phyloP scores from a whole-genome alignment of 1,140 invertebrate genomes.

The Coenobita brevimanus region DNA sequence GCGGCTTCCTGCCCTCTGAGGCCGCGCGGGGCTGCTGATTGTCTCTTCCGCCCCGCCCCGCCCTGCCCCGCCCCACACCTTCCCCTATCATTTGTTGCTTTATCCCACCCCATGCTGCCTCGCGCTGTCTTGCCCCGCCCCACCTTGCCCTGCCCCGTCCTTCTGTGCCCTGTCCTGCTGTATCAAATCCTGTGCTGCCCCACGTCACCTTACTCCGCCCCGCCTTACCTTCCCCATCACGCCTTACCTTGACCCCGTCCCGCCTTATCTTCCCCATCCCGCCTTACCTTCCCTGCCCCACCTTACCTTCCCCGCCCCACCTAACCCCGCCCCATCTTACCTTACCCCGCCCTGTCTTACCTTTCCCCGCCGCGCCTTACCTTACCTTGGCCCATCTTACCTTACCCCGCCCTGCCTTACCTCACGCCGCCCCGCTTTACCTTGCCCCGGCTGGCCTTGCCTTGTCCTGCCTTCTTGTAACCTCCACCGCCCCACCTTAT shows the following conservation, averaged over 20 bases:
- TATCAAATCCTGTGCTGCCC: too few species aligned
- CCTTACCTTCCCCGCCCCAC: too few species aligned
- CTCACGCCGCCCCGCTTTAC: not conserved
- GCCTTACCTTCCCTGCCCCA: too few species aligned
- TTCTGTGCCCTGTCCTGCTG: not conserved
- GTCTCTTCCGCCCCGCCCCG: too few species aligned
- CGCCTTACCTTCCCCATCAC: too few species aligned
- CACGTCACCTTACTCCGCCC: too few species aligned
- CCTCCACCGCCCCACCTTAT: not conserved
- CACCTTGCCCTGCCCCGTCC: not conserved
- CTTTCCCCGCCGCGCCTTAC: not conserved
- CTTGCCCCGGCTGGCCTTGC: not conserved
- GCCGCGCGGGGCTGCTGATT: not conserved
- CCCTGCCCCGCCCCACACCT: too few species aligned
- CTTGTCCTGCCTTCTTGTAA: not conserved
- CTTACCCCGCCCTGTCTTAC: not conserved
- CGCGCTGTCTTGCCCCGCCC: too few species aligned
- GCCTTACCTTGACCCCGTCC: too few species aligned
- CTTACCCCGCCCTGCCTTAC: not conserved
- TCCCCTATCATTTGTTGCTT: too few species aligned
- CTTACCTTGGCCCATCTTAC: not conserved
- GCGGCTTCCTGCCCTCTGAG: constrained; percentile 14
- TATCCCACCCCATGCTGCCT: too few species aligned
- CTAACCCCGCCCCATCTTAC: not conserved
- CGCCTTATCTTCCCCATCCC: too few species aligned